Conservation (phyloP, 2,888 invertebrate species). For the Hydriomena furcata region DNA sequence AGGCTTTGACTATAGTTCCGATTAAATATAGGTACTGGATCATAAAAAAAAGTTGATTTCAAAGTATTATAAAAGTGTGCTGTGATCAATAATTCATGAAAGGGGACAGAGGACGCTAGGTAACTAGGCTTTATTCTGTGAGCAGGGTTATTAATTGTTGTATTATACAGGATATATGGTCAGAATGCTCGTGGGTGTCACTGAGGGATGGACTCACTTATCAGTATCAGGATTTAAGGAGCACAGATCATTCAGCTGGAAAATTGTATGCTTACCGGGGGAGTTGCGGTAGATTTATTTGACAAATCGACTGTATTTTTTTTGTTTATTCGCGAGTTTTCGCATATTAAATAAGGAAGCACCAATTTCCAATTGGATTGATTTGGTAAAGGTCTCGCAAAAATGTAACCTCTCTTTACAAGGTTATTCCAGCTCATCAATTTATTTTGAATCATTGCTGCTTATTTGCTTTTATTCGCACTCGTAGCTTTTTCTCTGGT, state of each 20-base stretch:
- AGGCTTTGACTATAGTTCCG: too few relatives aligned
- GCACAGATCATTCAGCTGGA: conserved; percentile 21
- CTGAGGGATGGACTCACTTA: conserved; percentile 19
- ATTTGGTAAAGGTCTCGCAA: not conserved
- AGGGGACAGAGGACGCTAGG: conserved; percentile 2
- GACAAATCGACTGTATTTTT: conserved; percentile 18
- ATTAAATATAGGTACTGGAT: conserved; percentile 10
- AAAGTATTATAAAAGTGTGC: conserved; percentile 23
- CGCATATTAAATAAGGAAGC: conserved; percentile 4
- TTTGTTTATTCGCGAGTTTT: conserved; percentile 3
- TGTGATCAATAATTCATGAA: conserved; percentile 41
- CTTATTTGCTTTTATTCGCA: too few relatives aligned
- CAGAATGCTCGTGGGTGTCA: conserved; percentile 14
- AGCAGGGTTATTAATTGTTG: conserved; percentile 51
- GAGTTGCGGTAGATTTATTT: conserved; percentile 19
- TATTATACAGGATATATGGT: conserved; percentile 45
- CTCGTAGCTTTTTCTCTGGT: too few relatives aligned
- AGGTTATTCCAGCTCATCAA: too few relatives aligned
- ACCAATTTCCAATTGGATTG: conserved; percentile 5
- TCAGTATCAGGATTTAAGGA: conserved; percentile 14
- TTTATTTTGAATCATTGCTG: too few relatives aligned
- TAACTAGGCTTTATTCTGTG: conserved; percentile 19
- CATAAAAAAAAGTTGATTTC: conserved; percentile 19
- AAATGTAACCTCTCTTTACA: too few relatives aligned
- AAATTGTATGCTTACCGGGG: conserved; percentile 30